Evolutionary conservation across 2,113 vertebrate species (phyloP), one percentile per base, ranked within the genome.

Genomic region (Chionomys nivalis): DNA sequence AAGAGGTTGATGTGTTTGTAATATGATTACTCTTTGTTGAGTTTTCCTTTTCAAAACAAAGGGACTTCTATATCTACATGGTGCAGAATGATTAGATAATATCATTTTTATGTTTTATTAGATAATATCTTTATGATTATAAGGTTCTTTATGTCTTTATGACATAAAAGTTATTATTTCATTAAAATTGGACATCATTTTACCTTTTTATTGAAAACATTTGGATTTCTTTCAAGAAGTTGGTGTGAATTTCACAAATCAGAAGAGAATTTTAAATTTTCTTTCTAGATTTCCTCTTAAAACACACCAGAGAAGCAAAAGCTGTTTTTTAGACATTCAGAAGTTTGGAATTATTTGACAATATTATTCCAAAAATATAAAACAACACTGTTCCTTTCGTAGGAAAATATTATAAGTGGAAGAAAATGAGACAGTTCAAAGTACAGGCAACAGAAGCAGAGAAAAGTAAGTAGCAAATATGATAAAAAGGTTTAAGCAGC

Each of bases 361-460:
- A 68, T 33, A 11, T 93, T 79, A 49, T 87, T 75, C 33, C 9
- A 94, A 2, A 86, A 88, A 93, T 81, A 90, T 78, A 78, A 96
- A 87, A 76, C 75, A 90, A 72, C 2, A 31, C 90, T 16, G 5
- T 19, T 44, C 7, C 28, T 7, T 42, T 61, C 79, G 23, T n/a
- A 76, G 39, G 5, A 83, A 92, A 78, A 63, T 85, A 76, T 83
- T 85, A 55, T 61, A 77, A 42, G 10, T 75, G 28, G 36, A 7
- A 95, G 23, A 94, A 90, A 92, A 9, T 44, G 9, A 93, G 8
- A 91, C 87, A 79, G 19, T 39, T 31, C 31, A 95, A 96, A 92
- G 7, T 7, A 47, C 28, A 89, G 31, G 28, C 31, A 85, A 95
- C 75, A 85, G 63, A 93, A 85, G 1, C 49, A 31, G 14, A 90